Evolutionary conservation across 2,888 invertebrate species (phyloP).

Genomic region (Melikaiella ostensackeni): DNA sequence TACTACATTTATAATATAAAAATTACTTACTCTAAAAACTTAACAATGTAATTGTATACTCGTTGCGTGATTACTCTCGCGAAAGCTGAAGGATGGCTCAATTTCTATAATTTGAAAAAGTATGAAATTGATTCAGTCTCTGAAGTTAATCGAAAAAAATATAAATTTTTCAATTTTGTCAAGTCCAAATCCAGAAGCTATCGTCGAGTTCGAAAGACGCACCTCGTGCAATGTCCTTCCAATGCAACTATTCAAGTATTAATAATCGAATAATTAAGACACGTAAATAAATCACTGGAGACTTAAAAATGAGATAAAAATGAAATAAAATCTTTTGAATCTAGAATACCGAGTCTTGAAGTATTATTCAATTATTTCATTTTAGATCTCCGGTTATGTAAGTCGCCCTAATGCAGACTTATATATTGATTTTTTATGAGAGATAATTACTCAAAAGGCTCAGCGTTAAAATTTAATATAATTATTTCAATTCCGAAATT

Average conservation of each 20-base stretch:
- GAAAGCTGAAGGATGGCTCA: not conserved
- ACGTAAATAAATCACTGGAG: not conserved
- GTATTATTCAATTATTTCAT: not conserved
- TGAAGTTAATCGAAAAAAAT: not conserved
- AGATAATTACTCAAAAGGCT: conserved; percentile 5
- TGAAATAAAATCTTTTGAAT: not conserved
- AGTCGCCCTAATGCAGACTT: not conserved
- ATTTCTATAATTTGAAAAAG: not conserved
- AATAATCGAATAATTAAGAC: not conserved
- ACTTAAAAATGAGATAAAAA: not conserved
- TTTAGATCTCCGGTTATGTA: not conserved
- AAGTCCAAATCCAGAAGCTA: conserved; percentile 39
- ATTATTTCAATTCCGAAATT: not conserved
- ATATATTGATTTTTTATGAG: not conserved
- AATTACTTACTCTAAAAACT: not conserved
- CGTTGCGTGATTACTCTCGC: not conserved
- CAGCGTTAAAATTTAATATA: not conserved
- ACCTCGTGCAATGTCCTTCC: conserved; percentile 70
- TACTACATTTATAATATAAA: not conserved
- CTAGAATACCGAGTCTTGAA: not conserved
- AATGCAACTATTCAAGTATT: conserved; percentile 64
- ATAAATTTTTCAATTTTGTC: not conserved
- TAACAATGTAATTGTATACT: conserved; percentile 1
- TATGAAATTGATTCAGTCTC: not conserved
- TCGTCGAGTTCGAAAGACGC: conserved; percentile 55